Evolutionary conservation across 1,140 invertebrate genomes (phyloP).

Genomic region (Portunus trituberculatus): DNA sequence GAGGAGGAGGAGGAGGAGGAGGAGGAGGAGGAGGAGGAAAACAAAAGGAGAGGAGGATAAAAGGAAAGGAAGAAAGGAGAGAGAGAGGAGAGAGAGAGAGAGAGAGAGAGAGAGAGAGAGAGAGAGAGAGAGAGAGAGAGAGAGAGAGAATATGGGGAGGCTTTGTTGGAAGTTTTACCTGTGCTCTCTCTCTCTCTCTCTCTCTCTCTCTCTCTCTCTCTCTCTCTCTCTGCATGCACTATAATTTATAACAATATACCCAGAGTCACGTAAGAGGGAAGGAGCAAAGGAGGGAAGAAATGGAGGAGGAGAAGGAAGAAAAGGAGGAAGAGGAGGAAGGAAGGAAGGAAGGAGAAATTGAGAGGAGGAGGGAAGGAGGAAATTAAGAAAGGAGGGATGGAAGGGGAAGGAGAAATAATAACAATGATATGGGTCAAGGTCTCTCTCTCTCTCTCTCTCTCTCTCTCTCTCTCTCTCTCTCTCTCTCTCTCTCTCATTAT

Average conservation of each 20-base stretch:
- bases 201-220: too few relatives aligned
- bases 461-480: conserved; percentile 37
- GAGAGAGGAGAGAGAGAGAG: neutral
- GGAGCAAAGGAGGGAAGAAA: neutral
- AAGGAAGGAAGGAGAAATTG: neutral
- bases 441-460: conserved; percentile 35
- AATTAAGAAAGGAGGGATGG: neutral
- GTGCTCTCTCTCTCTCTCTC: too few relatives aligned
- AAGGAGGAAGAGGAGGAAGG: neutral
- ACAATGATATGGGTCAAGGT: neutral
- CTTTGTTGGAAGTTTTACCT: too few relatives aligned
- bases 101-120: too few relatives aligned
- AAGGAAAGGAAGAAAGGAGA: neutral
- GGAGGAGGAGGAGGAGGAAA: neutral
- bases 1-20: neutral
- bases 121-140: too few relatives aligned
- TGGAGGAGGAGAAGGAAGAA: neutral
- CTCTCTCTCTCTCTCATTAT: neutral
- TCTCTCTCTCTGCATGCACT: too few relatives aligned
- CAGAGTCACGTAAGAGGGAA: neutral
- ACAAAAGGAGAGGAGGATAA: neutral
- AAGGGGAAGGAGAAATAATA: neutral
- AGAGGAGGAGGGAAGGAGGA: neutral
- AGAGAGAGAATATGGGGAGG: too few relatives aligned
- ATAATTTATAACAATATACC: too few relatives aligned